These are phyloP conservation scores for Desmodus rotundus DNA, from an alignment of 2,113 vertebrate genomes.

Conservation along the genomic window DNA sequence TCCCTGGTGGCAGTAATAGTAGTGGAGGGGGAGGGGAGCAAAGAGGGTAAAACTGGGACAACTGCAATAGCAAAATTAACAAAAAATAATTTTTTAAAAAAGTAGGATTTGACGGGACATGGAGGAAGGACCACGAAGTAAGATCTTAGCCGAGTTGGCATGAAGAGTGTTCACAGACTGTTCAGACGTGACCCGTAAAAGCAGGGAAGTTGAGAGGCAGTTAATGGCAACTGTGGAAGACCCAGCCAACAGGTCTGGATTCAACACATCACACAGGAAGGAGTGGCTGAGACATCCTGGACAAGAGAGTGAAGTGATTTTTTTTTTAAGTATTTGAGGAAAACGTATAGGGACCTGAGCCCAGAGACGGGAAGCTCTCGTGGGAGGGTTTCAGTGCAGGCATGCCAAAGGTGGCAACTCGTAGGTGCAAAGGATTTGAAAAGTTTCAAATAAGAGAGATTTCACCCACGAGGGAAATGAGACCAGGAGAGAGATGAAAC, in stretches of 20 bases:
- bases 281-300: too few relatives aligned
- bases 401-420: not conserved
- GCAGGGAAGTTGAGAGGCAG: rapidly evolving
- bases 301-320: not conserved
- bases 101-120: not conserved
- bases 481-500: not conserved
- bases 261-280: not conserved
- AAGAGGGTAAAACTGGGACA: too few relatives aligned
- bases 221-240: not conserved
- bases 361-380: not conserved
- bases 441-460: not conserved
- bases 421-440: not conserved
- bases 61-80: too few relatives aligned
- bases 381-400: not conserved
- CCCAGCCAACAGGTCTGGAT: too few relatives aligned
- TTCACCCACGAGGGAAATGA: not conserved
- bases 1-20: rapidly evolving
- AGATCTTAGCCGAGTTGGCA: not conserved
- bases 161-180: not conserved
- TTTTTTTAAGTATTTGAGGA: not conserved
- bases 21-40: too few relatives aligned
- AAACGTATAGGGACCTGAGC: not conserved
- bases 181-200: not conserved
- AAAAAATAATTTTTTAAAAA: not conserved
- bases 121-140: not conserved